Evolutionary conservation across 2,113 vertebrate genomes (phyloP), one percentile per base, ranked within the genome.

Genomic region (Gulo gulo): DNA sequence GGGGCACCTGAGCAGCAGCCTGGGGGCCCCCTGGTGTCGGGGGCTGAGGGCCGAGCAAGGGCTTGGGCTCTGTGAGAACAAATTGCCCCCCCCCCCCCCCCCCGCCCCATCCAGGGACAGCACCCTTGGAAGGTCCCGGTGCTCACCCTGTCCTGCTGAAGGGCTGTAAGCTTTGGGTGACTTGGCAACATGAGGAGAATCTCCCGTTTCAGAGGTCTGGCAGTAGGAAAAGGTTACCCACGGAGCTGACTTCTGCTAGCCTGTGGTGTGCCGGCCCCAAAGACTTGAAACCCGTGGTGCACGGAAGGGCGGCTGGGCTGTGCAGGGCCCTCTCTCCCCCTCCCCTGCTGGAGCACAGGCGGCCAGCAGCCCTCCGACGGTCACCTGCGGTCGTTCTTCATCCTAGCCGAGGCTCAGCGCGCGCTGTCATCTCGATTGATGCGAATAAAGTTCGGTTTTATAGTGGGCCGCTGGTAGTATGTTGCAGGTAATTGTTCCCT

Each of bases 401-500:
- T 52, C 3, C 0, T 14, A 4, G 8, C 59, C 8, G 3, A 34
- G 74, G 59, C n/a, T 39, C 0, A 0, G 57, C 7, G 14, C 7
- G 2, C 57, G 0, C 3, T 2, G 18, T 57, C 42, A 0, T 29
- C 65, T 36, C 1, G 21, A 3, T 31, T 6, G 45, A 10, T 26
- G 15, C 59, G 20, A 9, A 0, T 24, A 0, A 2, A 9, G 50
- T 74, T 24, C 2, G 15, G 69, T 74, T 24, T 1, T 31, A 10
- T 23, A 21, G 16, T 2, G 0, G 7, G 31, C 10, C 5, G 1
- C 29, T 20, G 6, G 24, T 34, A 16, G 36, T 6, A 2, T 7
- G 12, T 31, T 12, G 3, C 6, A 23, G 34, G 2, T 0, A 0
- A 4, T 14, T 14, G 0, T 2, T 14, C 23, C 24, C 14, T 47